Base-by-base conservation (phyloP, 1,140 invertebrate genomes). In the Battus philenor region DNA sequence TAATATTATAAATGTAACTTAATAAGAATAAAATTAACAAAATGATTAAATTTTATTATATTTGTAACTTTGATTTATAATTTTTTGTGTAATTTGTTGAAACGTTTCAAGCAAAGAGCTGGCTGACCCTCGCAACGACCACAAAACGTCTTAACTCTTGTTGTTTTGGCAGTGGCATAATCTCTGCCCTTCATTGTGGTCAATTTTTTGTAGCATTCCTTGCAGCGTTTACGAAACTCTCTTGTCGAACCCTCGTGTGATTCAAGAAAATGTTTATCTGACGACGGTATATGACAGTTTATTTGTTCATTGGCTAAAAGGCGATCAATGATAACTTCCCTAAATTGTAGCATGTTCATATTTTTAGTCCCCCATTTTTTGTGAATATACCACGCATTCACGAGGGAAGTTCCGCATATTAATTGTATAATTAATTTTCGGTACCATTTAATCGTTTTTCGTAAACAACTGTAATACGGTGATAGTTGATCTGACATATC, bases 371-470 rank as follows among this genome's bases (percentile, higher is more conserved):
- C 20, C 20, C 20, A 22, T 22, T 7, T 22, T 22, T 52, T 47
- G 17, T 47, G 44, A 22, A 38, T 36, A 9, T 47, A 36, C 50
- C 50, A 52, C 11, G 48, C 41, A 27, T 50, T 50, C 30, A 44
- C 15, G 11, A 41, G 24, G 13, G 15, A 11, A 41, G 16, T 43
- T 5, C 64, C 67, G 36, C 67, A 51, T 11, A 77, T 31, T 1
- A 74, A 39, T 50, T 74, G 56, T 44, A 76, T 44, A 4, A 50
- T 61, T 22, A 76, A 26, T 49, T 80, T 80, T 27, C 63, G 31
- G 26, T 65, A 78, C 73, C 68, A 78, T 15, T 75, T 74, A 13
- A 76, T 24, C 32, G 55, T 52, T 59, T 58, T 59, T 44, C 63
- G 50, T 12, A 75, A 50, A 18, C 57, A 55, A 7, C 63, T 52